Evolutionary conservation across 1,140 invertebrate species (phyloP).

Genomic region (Rhyacophila brunnea): DNA sequence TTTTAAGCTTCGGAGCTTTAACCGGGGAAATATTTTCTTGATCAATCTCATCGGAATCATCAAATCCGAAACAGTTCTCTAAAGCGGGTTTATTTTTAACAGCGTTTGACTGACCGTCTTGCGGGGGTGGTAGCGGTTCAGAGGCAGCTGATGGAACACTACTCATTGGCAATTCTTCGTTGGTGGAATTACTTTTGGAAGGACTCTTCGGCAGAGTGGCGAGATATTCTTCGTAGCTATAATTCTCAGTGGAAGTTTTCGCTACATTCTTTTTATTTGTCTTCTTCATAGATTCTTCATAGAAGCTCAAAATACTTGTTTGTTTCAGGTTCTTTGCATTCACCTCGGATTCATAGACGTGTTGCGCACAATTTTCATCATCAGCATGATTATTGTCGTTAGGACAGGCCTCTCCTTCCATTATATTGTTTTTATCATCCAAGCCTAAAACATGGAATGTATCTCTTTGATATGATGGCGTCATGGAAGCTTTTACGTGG

Average conservation of each 20-base stretch:
- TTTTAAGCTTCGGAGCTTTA: conserved; percentile 12
- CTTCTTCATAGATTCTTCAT: conserved; percentile 28
- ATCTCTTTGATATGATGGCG: conserved; percentile 30
- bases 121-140: background rate
- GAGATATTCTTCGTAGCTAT: conserved; percentile 10
- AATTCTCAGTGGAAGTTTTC: conserved; percentile 11
- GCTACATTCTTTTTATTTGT: conserved; percentile 12
- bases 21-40: conserved; percentile 32
- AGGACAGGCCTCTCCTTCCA: background rate
- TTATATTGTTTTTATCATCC: conserved; percentile 16
- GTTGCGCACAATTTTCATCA: background rate
- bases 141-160: background rate
- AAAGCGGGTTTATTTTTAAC: conserved; percentile 12
- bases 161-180: background rate
- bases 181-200: conserved; percentile 3
- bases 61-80: conserved; percentile 33
- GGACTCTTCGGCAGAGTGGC: conserved; percentile 5
- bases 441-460: conserved; percentile 28
- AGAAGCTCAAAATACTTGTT: conserved; percentile 32
- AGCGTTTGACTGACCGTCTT: background rate
- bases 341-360: conserved; percentile 4
- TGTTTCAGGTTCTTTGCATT: conserved; percentile 17
- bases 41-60: conserved; percentile 25
- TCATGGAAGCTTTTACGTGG: conserved; percentile 32
- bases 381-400: background rate